Evolutionary conservation across 2,797 vertebrate genomes (phyloP), one percentile per base, ranked within the genome.

Genomic region (Harpagifer antarcticus): DNA sequence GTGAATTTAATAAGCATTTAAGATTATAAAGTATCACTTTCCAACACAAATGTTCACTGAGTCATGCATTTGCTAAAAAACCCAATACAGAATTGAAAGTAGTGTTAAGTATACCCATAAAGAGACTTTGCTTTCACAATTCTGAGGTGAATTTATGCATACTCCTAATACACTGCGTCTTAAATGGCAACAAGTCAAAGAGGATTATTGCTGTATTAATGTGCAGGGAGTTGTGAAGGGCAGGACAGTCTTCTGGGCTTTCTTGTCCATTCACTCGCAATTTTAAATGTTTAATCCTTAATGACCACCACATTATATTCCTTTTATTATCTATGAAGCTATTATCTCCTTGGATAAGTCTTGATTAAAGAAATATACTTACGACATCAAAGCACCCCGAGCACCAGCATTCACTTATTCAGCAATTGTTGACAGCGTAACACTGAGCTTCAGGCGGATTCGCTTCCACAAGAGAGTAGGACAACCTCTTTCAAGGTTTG

Each of bases 251-350:
- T 87, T 78, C 53, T 2, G 81, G 89, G 87, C 85, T 88, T 79
- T 81, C 68, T 87, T 79, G 78, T 82, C 76, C 79, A 83, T 86
- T 88, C 85, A 57, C 55, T 83, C 88, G 74, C 83, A 82, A 76
- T 87, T 87, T 82, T 75, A 79, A 88, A 80, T 88, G 84, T 88
- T 89, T 86, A 88, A 86, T 90, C 81, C 77, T 83, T 86, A 90
- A 90, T 86, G 76, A 70, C 79, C 78, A 84, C 15, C 70, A 71
- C 80, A 85, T 85, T 88, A 82, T 79, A 79, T 87, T 86, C 60
- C 1, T 86, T 85, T 84, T 83, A 90, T 78, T 82, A 89, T 90
- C 86, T 81, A 70, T 59, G 70, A 86, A 76, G 72, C 76, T 54
- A 80, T 89, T 86, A 84, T 89, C 79, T 84, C 62, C 68, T 47